These are phyloP conservation scores for Luidia sarsii DNA, from an alignment of 53 echinoderm and acorn worm species.

Conservation along the genomic window DNA sequence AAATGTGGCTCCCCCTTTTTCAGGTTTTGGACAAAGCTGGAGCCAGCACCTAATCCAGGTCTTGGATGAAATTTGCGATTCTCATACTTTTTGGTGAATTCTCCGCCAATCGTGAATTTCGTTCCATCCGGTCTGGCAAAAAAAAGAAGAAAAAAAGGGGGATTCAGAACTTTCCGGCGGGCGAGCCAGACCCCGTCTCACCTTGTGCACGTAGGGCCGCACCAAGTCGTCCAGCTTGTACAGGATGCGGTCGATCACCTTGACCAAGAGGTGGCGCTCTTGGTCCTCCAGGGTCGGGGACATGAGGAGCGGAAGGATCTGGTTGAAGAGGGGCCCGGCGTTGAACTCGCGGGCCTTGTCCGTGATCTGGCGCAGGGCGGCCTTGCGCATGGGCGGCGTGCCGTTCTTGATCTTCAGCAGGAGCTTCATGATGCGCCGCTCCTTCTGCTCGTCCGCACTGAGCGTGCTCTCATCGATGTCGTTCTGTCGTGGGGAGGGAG, in stretches of 20 bases:
- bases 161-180: too few relatives aligned
- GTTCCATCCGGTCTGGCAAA: too few relatives aligned
- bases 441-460: constrained; percentile 92
- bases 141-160: too few relatives aligned
- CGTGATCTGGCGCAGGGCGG: constrained; percentile 96
- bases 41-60: background rate
- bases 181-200: too few relatives aligned
- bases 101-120: background rate
- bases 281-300: constrained; percentile 99
- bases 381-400: constrained; percentile 98
- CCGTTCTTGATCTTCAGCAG: constrained; percentile 98
- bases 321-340: constrained; percentile 98
- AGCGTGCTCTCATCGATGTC: constrained; percentile 97
- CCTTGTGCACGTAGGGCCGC: constrained; percentile 98
- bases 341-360: constrained; percentile 98
- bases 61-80: background rate
- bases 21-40: too few relatives aligned
- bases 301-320: constrained; percentile 98
- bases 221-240: constrained; percentile 98
- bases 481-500: too few relatives aligned
- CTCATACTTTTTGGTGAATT: background rate
- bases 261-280: constrained; percentile 99
- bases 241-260: constrained; percentile 94
- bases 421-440: constrained; percentile 90
- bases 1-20: too few relatives aligned